A percentile compares a stretch with the other conserved stretches of the same genome.
Evolutionary conservation across 2,113 vertebrate species (phyloP).

Genomic region (zebrafish (Danio rerio)): GRCz12tu NC_133195.1:38012501-38013000

Average conservation of each 20-base stretch:
- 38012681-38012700: slow-evolving; percentile 39
- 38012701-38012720: slow-evolving; percentile 21
- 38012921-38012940: neutral
- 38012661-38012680: slow-evolving; percentile 52
- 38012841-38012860: neutral
- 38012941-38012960: slow-evolving; percentile 5
- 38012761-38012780: slow-evolving; percentile 46
- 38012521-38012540: slow-evolving; percentile 58
- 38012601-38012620: neutral
- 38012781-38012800: slow-evolving; percentile 26
- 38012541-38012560: slow-evolving; percentile 57
- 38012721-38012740: slow-evolving; percentile 15
- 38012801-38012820: slow-evolving; percentile 11
- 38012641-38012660: slow-evolving; percentile 55
- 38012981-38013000: neutral
- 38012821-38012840: neutral
- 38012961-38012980: slow-evolving; percentile 54
- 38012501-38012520: slow-evolving; percentile 62
- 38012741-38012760: slow-evolving; percentile 41
- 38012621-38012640: slow-evolving; percentile 39
- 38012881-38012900: neutral
- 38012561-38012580: slow-evolving; percentile 32
- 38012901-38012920: neutral
- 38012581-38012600: slow-evolving; percentile 8
- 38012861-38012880: neutral